Evolutionary conservation across 1,140 invertebrate species (phyloP), one percentile per base, ranked within the genome.

Genomic region (Nymphalis io): DNA sequence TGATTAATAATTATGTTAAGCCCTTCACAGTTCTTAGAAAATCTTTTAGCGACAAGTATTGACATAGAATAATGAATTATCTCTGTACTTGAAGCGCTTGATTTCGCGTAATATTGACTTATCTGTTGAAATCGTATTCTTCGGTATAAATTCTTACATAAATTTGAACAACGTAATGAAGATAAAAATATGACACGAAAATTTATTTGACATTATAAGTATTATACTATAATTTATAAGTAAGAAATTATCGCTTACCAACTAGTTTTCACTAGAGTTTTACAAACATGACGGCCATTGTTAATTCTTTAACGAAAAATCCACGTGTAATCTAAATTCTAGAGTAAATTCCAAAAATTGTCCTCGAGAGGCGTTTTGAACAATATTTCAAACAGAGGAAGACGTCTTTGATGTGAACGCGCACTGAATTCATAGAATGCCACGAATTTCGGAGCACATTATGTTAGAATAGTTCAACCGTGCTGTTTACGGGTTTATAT

Each of bases 341-440:
- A 62, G 23, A 48, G 60, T 62, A 62, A 67, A 68, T 68, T 60
- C 58, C 65, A 39, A 40, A 68, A 68, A 60, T 44, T 27, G 64
- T 67, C 64, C 55, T 60, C 27, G 20, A 51, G 46, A 64, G 33
- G 59, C 72, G 72, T 72, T 74, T 74, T 68, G 55, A 72, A 75
- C 72, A 76, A 72, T 79, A 81, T 76, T 76, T 81, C 76, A 76
- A 79, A 75, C 71, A 67, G 67, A 21, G 44, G 5, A n/a, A 76
- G 71, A 59, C 74, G 73, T 76, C 84, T 87, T 84, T 87, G 84
- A 84, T 79, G 76, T 79, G 72, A 77, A 79, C 81, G 73, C 76
- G 75, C 65, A 62, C 68, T 68, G 70, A 80, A 84, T 84, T 81
- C 77, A 76, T 79, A 75, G 75, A 78, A 78, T 79, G 69, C 77